Base-by-base conservation (phyloP, 2,888 invertebrate genomes). In the Andrena flavipes region DNA sequence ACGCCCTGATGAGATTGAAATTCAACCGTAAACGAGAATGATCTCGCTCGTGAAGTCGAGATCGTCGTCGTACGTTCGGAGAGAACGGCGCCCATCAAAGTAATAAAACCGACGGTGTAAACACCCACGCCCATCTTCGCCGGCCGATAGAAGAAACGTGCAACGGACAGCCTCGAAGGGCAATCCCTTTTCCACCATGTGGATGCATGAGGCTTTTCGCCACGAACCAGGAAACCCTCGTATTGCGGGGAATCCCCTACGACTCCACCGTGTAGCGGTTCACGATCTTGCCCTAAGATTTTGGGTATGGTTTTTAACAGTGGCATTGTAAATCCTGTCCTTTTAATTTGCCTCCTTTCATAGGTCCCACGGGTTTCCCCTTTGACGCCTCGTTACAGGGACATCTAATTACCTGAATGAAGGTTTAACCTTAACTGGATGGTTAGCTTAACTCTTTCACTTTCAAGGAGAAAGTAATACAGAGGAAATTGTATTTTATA, bases 1-100 rank as follows among this genome's bases (percentile, higher is more conserved):
- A 62, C 65, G 30, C 63, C 49, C 63, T 59, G 73, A 76, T 64
- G 71, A 64, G 60, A 88, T 87, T 84, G 82, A 88, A 87, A 90
- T 88, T 90, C 87, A 71, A 54, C 85, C 86, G 62, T 90, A 89
- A 90, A 90, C 72, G 82, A 89, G 84, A 90, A 89, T 87, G 84
- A 89, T 88, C 85, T 82, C 65, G 87, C 84, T 80, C 84, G 77
- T 85, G 84, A 84, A 68, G 76, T 42, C 77, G 64, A 64, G 73
- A 70, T 78, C 70, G 76, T 75, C 65, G 84, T 71, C 80, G 62
- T 49, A 56, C 80, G 77, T 81, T 80, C 73, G 49, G 4, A 54
- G 54, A 30, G 73, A 60, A 79, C 67, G 76, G 51, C 68, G 68
- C 67, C 85, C 85, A 86, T 88, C 85, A 69, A 54, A 65, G 86